Evolutionary conservation across 2,888 invertebrate species (phyloP), one percentile per base, ranked within the genome.

Genomic region (Apocheima hispidaria): DNA sequence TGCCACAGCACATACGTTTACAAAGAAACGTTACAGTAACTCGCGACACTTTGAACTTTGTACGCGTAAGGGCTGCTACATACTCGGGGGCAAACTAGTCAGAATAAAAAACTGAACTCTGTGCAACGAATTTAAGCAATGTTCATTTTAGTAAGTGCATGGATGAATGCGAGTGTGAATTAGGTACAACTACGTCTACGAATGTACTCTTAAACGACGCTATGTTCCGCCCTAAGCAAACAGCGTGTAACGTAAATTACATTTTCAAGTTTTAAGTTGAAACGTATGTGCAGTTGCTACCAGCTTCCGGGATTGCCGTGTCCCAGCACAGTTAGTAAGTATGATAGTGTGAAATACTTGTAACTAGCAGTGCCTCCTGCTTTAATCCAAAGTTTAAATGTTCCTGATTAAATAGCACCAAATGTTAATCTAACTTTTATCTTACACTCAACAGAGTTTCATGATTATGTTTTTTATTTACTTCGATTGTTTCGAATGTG

Each of bases 21-120:
- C 54, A 38, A 50, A 49, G 41, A 55, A 30, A 44, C 44, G 50
- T 55, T 50, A 54, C 52, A 30, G 52, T 40, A 60, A 53, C 33
- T 53, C 33, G 35, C 48, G 59, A 49, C 49, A 48, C 48, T 30
- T 30, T 58, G 33, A 53, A 49, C 35, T 49, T 57, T 49, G 40
- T 21, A 21, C 55, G 38, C 38, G 40, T 30, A 36, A 35, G 16
- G 44, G 43, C 21, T 12, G n/a, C 4, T 41, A 38, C 20, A 5
- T 26, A 51, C 14, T 14, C n/a, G n/a, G n/a, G n/a, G n/a, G n/a
- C n/a, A n/a, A n/a, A n/a, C n/a, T n/a, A n/a, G n/a, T n/a, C n/a
- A n/a, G n/a, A n/a, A n/a, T n/a, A n/a, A n/a, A n/a, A n/a, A n/a
- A n/a, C n/a, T n/a, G n/a, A n/a, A n/a, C n/a, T n/a, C n/a, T n/a